Percentiles rank a stretch among this genome's conserved stretches.
Evolutionary conservation across 2,888 invertebrate species (phyloP).

Genomic region (Polymixis flavicincta): DNA sequence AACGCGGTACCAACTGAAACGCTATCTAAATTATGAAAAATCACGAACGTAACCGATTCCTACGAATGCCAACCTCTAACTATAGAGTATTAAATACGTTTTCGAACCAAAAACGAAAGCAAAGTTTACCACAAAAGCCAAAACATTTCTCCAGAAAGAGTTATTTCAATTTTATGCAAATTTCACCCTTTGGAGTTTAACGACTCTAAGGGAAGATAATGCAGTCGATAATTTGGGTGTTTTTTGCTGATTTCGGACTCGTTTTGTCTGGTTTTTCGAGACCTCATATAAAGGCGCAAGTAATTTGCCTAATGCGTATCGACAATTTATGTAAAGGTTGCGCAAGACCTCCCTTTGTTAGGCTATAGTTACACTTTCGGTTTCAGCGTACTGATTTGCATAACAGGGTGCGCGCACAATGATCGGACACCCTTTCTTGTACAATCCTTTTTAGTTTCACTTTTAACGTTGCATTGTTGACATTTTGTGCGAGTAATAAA

Average conservation of each 20-base stretch:
- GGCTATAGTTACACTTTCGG: constrained; percentile 82
- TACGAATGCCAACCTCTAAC: constrained; percentile 70
- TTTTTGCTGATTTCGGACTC: constrained; percentile 77
- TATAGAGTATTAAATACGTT: constrained; percentile 70
- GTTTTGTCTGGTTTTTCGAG: constrained; percentile 78
- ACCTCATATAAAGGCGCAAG: constrained; percentile 75
- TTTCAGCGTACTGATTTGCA: constrained; percentile 89
- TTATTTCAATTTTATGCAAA: constrained; percentile 84
- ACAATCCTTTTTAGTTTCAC: constrained; percentile 87
- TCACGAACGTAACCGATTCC: constrained; percentile 76
- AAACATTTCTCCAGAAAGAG: constrained; percentile 84
- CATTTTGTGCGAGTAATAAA: constrained; percentile 87
- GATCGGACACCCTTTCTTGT: constrained; percentile 83
- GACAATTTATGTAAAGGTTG: constrained; percentile 88
- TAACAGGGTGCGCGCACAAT: constrained; percentile 86
- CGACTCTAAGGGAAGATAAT: constrained; percentile 73
- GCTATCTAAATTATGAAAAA: constrained; percentile 70
- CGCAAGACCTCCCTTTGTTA: constrained; percentile 81
- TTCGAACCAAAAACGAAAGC: constrained; percentile 79
- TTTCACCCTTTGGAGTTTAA: constrained; percentile 76
- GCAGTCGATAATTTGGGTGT: constrained; percentile 75
- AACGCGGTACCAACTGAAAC: constrained; percentile 44
- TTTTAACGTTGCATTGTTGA: constrained; percentile 88
- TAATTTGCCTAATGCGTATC: constrained; percentile 88
- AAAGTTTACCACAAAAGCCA: constrained; percentile 85